Base-by-base conservation (phyloP, 2,888 invertebrate species). In the Caenorhabditis sp. region DNA sequence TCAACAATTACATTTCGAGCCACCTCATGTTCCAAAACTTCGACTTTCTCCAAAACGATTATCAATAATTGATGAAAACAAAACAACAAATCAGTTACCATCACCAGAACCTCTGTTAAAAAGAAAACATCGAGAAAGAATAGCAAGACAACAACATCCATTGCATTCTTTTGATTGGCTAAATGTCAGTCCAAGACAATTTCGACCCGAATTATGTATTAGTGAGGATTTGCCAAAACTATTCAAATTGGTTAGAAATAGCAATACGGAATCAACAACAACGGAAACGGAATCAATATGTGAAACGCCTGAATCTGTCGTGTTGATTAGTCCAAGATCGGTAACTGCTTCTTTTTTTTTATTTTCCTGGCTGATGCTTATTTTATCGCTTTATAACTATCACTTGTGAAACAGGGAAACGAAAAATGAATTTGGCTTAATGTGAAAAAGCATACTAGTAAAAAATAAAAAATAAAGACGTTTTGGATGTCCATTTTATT, bases 111-210 rank as follows among this genome's bases (percentile, higher is more conserved):
- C 86, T 12, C 62, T 86, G 8, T 59, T 86, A 50, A 83, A 84
- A 67, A 31, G 86, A 52, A 86, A 86, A 67, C 70, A 76, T 62
- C 73, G 73, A 27, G 84, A 83, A 61, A 59, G 86, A 21, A 52
- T 70, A 14, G 83, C 83, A 23, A 69, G 74, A 43, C 69, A 76
- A 53, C 68, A 76, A 54, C 82, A 86, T 60, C 85, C 86, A 0
- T 59, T 86, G 4, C 59, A 65, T 20, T 69, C 77, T 3, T 74
- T 86, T 56, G 85, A 83, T 60, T 86, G 86, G 86, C 77, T 86
- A 38, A 85, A 87, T 67, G 78, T 86, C 14, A 82, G 82, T n/a
- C 86, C 86, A 10, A 56, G 80, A 49, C 53, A 72, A 26, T 69
- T 73, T 50, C 66, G 64, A 3, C 73, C 76, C 50, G 75, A 80